A percentile compares a stretch with the other conserved stretches of the same genome.
Evolutionary conservation across 2,888 invertebrate species (phyloP).

Genomic region (Sphinx pinastri): DNA sequence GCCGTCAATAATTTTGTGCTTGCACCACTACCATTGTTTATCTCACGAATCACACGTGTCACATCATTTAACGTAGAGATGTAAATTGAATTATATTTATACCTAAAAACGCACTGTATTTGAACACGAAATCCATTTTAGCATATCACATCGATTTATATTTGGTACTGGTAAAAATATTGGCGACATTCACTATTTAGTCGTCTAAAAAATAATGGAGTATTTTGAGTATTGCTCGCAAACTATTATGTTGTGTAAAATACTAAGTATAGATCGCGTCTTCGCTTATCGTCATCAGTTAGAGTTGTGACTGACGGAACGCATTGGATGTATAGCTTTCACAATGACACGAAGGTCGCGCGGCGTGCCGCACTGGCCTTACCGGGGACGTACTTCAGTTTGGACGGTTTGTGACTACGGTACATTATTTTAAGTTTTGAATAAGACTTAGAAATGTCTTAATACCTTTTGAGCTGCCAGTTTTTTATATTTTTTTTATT

Average conservation of each 20-base stretch:
- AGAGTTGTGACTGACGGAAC: slow-evolving; percentile 8
- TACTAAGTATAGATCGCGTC: background rate
- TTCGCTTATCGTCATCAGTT: slow-evolving; percentile 9
- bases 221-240: background rate
- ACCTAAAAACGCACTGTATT: slow-evolving; percentile 2
- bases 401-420: background rate
- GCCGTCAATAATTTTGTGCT: background rate
- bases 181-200: too few species aligned
- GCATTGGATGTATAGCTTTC: slow-evolving; percentile 28
- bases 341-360: slow-evolving; percentile 23
- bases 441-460: too few species aligned
- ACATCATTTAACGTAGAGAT: background rate
- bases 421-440: too few species aligned
- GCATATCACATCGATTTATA: background rate
- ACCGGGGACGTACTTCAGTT: background rate
- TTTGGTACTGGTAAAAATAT: too few species aligned
- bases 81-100: background rate
- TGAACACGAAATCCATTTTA: slow-evolving; percentile 4
- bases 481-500: too few species aligned
- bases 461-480: too few species aligned
- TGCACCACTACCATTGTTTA: background rate
- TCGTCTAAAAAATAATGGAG: too few species aligned
- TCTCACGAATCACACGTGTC: too few species aligned
- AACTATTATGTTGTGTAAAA: background rate
- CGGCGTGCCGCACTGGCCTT: slow-evolving; percentile 1